Evolutionary conservation across 2,888 invertebrate genomes (phyloP).

Genomic region (Diarsia dahlii): DNA sequence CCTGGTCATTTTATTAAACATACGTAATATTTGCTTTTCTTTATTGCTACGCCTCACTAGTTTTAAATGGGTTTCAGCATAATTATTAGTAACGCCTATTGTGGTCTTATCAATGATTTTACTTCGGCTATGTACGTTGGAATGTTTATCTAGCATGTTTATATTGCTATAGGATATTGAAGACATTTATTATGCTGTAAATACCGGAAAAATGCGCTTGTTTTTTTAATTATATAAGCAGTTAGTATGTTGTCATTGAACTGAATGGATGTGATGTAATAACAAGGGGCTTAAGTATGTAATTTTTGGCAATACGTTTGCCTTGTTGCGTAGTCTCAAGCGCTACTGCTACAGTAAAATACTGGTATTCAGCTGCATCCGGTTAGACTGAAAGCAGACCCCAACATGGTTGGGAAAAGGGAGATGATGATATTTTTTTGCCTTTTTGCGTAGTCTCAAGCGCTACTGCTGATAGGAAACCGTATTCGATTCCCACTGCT

Average conservation of each 20-base stretch:
- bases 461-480: neutral
- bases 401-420: no score
- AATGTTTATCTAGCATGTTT: constrained; percentile 36
- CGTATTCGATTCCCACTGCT: no score
- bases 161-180: constrained; percentile 16
- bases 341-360: no score
- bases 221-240: constrained; percentile 7
- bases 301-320: constrained; percentile 2
- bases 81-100: constrained; percentile 46
- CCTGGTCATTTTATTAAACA: neutral
- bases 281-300: neutral
- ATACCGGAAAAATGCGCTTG: constrained; percentile 3
- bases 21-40: constrained; percentile 9
- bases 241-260: constrained; percentile 1
- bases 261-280: constrained; percentile 8
- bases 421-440: no score
- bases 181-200: constrained; percentile 28
- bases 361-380: no score
- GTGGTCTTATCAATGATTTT: constrained; percentile 49
- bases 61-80: constrained; percentile 32
- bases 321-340: neutral
- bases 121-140: constrained; percentile 9
- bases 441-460: neutral
- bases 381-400: no score
- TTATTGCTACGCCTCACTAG: constrained; percentile 30